Base-by-base conservation (phyloP, 2,797 vertebrate genomes). In the Trachurus trachurus region DNA sequence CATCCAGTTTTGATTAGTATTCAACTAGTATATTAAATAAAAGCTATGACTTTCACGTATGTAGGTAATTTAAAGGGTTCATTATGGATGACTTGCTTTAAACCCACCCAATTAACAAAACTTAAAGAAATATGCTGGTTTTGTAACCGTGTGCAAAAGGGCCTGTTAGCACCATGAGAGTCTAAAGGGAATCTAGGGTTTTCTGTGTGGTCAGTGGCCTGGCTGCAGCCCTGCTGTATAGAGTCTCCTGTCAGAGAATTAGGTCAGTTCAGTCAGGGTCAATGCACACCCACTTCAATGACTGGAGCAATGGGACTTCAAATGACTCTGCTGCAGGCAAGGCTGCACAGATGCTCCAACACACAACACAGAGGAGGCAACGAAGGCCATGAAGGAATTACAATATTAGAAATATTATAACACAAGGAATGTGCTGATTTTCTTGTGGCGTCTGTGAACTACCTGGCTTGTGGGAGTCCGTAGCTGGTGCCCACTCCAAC, bases 401-500 rank as follows among this genome's bases (percentile, higher is more conserved):
- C 31, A 74, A 37, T 37, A 37, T 13, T 26, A 31, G 34, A 82
- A 54, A 74, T 26, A 71, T 49, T 40, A n/a, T n/a, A n/a, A n/a
- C 34, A 59, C 42, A 11, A 31, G 42, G 19, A 1, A 22, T 61
- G 2, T 62, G 34, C 54, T 70, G 4, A 21, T 52, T 59, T 81
- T 56, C 19, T 5, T 44, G 42, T 57, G 31, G 17, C 5, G 39
- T 34, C 19, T 66, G 47, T 54, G 56, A 68, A 90, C 88, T 94
- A 99, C 98, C 98, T 98, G 89, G 98, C 98, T 93, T 99, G 98
- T 44, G 98, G 98, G 81, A 99, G 95, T 65, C 98, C 98, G 78
- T 99, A 99, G 94, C 98, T 99, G 95, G 98, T 99, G 78, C 98
- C 98, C 66, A 99, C 98, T 74, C 98, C 98, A 72, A 99, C 98